These are phyloP conservation scores for Ataeniobius toweri DNA, from an alignment of 2,797 vertebrate species.

Conservation along the genomic window DNA sequence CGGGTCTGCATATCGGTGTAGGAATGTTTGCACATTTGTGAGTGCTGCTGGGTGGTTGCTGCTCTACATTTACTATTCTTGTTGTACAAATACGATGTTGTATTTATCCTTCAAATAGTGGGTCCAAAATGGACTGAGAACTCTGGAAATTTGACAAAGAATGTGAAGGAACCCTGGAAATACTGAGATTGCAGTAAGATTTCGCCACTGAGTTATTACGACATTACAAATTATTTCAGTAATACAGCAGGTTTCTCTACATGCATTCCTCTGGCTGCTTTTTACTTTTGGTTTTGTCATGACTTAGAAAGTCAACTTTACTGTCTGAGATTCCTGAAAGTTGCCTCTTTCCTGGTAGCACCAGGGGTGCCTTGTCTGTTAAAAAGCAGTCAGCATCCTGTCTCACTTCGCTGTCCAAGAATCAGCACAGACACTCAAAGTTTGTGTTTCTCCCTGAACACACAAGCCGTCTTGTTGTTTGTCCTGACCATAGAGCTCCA, in stretches of 20 bases:
- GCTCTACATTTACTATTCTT: background rate
- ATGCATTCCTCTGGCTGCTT: background rate
- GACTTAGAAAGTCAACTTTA: too few species aligned
- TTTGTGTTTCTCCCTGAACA: constrained; percentile 16
- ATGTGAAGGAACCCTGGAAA: background rate
- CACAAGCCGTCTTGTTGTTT: constrained; percentile 41
- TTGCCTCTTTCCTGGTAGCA: background rate
- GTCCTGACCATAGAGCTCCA: constrained; percentile 33
- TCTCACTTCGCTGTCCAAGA: constrained; percentile 35
- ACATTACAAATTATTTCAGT: background rate
- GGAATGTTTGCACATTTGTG: too few species aligned
- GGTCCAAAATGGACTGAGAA: background rate
- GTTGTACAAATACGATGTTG: background rate
- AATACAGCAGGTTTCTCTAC: background rate
- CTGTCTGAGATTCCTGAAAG: background rate
- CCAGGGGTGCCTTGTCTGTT: background rate
- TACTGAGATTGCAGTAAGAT: background rate
- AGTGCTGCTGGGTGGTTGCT: too few species aligned
- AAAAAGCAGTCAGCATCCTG: constrained; percentile 27
- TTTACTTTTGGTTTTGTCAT: background rate
- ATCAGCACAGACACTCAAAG: constrained; percentile 10
- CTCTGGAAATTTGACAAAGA: background rate
- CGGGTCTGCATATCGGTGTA: background rate
- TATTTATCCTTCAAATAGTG: background rate
- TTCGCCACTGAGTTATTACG: background rate